These are phyloP conservation scores for Ormyrus rosae DNA, from an alignment of 2,888 invertebrate genomes.

Conservation along the genomic window DNA sequence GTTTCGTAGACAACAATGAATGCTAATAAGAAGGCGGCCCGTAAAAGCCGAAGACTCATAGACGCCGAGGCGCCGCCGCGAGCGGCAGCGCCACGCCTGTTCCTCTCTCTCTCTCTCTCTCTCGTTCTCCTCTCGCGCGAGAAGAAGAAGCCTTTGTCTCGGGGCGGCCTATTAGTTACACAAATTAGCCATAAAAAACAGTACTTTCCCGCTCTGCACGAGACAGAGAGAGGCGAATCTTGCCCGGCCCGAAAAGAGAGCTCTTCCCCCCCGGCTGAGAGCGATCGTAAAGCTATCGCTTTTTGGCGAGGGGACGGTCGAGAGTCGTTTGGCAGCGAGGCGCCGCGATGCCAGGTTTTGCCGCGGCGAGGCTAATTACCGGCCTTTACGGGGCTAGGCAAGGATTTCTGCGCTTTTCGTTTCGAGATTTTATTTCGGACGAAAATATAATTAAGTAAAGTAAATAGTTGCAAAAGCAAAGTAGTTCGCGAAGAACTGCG, in stretches of 20 bases:
- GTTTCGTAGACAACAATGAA: slow-evolving; percentile 47
- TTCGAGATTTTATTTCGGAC: too few species aligned
- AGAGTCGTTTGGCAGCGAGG: too few species aligned
- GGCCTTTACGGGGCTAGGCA: too few species aligned
- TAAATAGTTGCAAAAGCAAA: too few species aligned
- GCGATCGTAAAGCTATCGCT: slow-evolving; percentile 33
- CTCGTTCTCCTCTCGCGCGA: background rate
- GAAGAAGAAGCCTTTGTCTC: slow-evolving; percentile 64
- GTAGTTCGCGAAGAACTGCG: too few species aligned
- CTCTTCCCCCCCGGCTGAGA: background rate
- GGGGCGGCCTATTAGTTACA: slow-evolving; percentile 65
- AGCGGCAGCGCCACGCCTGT: slow-evolving; percentile 63
- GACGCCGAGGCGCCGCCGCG: slow-evolving; percentile 52
- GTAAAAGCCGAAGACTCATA: slow-evolving; percentile 38
- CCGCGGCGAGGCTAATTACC: too few species aligned
- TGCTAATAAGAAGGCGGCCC: slow-evolving; percentile 52
- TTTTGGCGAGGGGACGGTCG: too few species aligned
- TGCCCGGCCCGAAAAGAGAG: background rate
- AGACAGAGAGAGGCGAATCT: background rate
- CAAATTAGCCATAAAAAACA: slow-evolving; percentile 68
- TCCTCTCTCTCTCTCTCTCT: slow-evolving; percentile 52
- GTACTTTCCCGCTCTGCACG: slow-evolving; percentile 45
- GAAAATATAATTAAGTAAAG: too few species aligned
- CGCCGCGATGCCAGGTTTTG: too few species aligned
- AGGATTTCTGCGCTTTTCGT: too few species aligned